Conservation (phyloP, 2,797 vertebrate species). For the Choloepus didactylus region DNA sequence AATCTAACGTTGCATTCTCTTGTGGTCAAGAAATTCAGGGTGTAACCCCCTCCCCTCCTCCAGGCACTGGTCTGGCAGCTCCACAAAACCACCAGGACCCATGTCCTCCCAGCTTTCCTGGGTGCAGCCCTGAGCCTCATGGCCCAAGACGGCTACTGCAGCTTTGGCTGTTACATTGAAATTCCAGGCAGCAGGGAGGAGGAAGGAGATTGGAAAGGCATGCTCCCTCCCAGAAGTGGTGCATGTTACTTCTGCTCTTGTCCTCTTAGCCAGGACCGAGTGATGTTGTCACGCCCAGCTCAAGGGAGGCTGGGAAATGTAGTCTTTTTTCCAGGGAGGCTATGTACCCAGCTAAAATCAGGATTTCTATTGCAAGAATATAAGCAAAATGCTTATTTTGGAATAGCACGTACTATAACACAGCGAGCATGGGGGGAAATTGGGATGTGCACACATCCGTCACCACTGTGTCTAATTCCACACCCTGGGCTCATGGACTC, state of each 20-base stretch:
- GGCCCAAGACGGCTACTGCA: neutral
- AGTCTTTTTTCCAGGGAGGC: neutral
- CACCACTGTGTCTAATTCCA: fast-evolving
- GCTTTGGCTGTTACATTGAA: neutral
- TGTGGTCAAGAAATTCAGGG: neutral
- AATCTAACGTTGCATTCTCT: neutral
- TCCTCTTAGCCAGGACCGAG: neutral
- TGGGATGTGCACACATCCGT: neutral
- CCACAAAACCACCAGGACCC: neutral
- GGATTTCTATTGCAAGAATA: neutral
- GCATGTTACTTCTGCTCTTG: neutral
- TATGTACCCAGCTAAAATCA: fast-evolving
- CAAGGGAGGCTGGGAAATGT: neutral
- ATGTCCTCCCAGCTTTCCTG: neutral
- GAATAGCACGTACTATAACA: fast-evolving
- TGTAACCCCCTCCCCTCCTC: neutral
- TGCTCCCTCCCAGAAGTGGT: neutral
- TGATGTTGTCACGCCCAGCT: neutral
- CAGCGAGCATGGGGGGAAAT: neutral
- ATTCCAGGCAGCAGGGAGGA: neutral
- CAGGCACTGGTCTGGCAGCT: too few species aligned
- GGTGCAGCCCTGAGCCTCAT: neutral
- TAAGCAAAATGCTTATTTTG: neutral
- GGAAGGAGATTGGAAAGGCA: neutral
- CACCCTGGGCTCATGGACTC: fast-evolving